phyloP scores from a whole-genome alignment of 2,113 vertebrate species.

The Hystrix brachyura region DNA sequence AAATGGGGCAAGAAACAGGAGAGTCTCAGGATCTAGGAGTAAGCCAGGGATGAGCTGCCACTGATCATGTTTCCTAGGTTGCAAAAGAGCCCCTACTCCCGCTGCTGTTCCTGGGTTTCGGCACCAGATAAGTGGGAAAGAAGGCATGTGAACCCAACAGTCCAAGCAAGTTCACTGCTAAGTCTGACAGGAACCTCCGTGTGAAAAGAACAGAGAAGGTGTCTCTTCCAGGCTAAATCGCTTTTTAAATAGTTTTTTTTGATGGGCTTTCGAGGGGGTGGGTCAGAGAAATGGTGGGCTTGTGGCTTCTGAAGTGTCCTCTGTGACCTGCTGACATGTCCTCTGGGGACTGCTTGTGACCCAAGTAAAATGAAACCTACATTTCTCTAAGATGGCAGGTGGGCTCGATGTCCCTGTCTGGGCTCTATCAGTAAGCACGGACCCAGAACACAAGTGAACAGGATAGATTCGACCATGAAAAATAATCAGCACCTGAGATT shows the following conservation, averaged over 20 bases:
- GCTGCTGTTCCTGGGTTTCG: too few species aligned
- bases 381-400: neutral
- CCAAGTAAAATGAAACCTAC: neutral
- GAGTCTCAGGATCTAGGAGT: too few species aligned
- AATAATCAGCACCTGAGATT: too few species aligned
- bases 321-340: neutral
- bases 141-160: neutral
- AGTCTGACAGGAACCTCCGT: neutral
- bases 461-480: too few species aligned
- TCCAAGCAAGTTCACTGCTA: neutral
- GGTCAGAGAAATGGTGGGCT: neutral
- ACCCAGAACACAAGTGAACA: too few species aligned
- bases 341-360: neutral
- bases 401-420: neutral
- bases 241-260: neutral
- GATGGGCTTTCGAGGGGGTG: neutral
- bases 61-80: too few species aligned
- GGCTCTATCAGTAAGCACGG: neutral
- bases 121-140: neutral
- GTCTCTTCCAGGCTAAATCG: too few species aligned
- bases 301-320: neutral
- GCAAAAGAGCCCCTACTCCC: too few species aligned
- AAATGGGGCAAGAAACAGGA: too few species aligned
- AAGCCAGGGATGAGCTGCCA: too few species aligned
- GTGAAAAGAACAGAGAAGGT: too few species aligned